Percentiles rank a stretch among this genome's conserved stretches.
These are phyloP conservation scores for Plecturocebus donacophilus DNA, from an alignment of 2,113 vertebrate species.

Conservation along the genomic window DNA sequence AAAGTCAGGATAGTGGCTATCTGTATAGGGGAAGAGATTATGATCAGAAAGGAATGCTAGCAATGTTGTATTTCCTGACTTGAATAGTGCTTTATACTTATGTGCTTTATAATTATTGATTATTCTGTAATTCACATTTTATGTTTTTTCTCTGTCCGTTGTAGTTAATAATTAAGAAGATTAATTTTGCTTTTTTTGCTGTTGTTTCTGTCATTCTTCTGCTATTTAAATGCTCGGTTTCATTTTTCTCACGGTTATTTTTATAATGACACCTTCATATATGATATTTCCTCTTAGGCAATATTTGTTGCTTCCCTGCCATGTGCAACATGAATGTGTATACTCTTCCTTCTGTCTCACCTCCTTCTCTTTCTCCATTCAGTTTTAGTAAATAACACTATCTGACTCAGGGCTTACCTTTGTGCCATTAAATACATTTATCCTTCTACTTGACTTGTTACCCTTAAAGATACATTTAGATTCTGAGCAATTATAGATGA, in stretches of 20 bases:
- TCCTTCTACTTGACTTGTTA: background rate
- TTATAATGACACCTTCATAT: background rate
- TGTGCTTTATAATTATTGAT: background rate
- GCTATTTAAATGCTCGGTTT: background rate
- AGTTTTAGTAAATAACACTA: background rate
- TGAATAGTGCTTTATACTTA: background rate
- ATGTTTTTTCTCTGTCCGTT: constrained; percentile 1
- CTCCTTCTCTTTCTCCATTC: background rate
- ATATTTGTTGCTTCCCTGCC: background rate
- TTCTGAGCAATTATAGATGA: background rate
- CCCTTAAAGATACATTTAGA: background rate
- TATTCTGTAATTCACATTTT: constrained; percentile 25
- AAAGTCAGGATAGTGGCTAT: background rate
- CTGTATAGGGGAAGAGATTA: background rate
- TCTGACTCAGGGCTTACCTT: background rate
- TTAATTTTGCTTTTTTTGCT: background rate
- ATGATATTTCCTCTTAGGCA: background rate
- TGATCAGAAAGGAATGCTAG: background rate
- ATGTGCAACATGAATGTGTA: background rate
- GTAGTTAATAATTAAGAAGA: constrained; percentile 6
- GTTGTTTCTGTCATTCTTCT: background rate
- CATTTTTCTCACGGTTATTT: background rate
- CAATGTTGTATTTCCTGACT: constrained; percentile 14
- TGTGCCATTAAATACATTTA: background rate
- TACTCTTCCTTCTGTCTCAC: background rate